phyloP scores from a whole-genome alignment of 2,888 invertebrate species.

The Aromia moschata region DNA sequence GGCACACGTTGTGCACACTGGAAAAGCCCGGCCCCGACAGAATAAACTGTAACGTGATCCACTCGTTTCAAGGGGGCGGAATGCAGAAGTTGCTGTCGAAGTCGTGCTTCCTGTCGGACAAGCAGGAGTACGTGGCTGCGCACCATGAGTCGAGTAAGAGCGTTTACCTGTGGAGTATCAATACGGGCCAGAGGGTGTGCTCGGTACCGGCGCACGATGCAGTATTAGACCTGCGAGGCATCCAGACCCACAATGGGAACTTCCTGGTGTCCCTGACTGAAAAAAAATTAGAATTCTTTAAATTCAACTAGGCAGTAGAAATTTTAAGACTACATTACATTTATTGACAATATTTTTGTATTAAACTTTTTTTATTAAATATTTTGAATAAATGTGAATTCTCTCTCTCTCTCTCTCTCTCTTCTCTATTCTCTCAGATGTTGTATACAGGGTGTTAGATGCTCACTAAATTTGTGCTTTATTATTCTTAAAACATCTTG shows the following conservation, averaged over 20 bases:
- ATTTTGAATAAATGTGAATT: conserved; percentile 25
- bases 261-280: conserved; percentile 74
- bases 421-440: conserved; percentile 22
- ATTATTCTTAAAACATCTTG: conserved; percentile 20
- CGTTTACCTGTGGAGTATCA: conserved; percentile 72
- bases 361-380: conserved; percentile 21
- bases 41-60: conserved; percentile 67
- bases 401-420: conserved; percentile 13
- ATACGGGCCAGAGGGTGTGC: conserved; percentile 62
- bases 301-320: conserved; percentile 51
- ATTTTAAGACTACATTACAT: conserved; percentile 23
- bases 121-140: conserved; percentile 74
- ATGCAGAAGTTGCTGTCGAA: conserved; percentile 74
- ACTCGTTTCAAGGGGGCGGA: conserved; percentile 74
- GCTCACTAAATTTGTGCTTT: conserved; percentile 24
- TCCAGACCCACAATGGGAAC: conserved; percentile 65
- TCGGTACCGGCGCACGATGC: conserved; percentile 72
- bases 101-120: conserved; percentile 66
- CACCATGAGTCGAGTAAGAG: conserved; percentile 78
- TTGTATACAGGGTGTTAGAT: conserved; percentile 25
- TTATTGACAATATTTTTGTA: conserved; percentile 28
- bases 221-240: conserved; percentile 74
- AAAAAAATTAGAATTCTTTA: conserved; percentile 73
- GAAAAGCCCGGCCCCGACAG: conserved; percentile 62
- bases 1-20: conserved; percentile 67